Evolutionary conservation across 2,888 invertebrate genomes (phyloP).

Genomic region (Xestobium rufovillosum): DNA sequence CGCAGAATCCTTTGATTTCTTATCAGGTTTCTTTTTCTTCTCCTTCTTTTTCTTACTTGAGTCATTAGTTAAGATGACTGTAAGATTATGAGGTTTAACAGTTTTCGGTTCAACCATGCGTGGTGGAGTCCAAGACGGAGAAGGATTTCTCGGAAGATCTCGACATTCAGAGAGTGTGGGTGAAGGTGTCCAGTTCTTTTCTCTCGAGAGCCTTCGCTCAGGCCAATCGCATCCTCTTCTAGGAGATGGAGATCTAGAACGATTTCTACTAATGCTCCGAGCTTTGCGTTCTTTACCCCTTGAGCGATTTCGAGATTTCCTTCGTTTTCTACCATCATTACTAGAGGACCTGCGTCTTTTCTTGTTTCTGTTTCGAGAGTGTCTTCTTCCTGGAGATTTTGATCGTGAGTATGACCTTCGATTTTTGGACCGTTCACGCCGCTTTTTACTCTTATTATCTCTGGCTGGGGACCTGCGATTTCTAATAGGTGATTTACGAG

Average conservation of each 20-base stretch:
- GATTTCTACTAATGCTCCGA: constrained; percentile 36
- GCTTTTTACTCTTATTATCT: constrained; percentile 24
- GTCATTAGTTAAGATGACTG: constrained; percentile 54
- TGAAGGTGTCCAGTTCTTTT: constrained; percentile 33
- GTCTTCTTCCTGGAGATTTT: constrained; percentile 26
- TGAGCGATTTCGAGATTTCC: constrained; percentile 38
- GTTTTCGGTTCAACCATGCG: constrained; percentile 38
- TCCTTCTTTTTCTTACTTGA: constrained; percentile 47
- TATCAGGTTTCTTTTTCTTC: constrained; percentile 43
- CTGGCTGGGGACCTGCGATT: constrained; percentile 28
- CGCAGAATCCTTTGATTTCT: constrained; percentile 27
- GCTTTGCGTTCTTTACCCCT: constrained; percentile 35
- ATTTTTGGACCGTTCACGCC: constrained; percentile 22
- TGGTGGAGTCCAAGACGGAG: constrained; percentile 58
- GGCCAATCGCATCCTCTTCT: constrained; percentile 34
- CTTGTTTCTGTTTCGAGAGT: constrained; percentile 32
- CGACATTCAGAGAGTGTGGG: too few relatives aligned
- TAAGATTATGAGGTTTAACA: constrained; percentile 48
- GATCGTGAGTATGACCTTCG: constrained; percentile 27
- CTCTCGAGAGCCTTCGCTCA: too few relatives aligned
- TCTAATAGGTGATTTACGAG: constrained; percentile 36
- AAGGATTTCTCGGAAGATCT: constrained; percentile 29
- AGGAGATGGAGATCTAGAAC: constrained; percentile 35
- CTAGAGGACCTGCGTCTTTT: constrained; percentile 34
- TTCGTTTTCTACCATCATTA: constrained; percentile 35